These are phyloP conservation scores for Actinostola sp. DNA, from an alignment of 92 coral and sea anemone genomes.

Conservation along the genomic window DNA sequence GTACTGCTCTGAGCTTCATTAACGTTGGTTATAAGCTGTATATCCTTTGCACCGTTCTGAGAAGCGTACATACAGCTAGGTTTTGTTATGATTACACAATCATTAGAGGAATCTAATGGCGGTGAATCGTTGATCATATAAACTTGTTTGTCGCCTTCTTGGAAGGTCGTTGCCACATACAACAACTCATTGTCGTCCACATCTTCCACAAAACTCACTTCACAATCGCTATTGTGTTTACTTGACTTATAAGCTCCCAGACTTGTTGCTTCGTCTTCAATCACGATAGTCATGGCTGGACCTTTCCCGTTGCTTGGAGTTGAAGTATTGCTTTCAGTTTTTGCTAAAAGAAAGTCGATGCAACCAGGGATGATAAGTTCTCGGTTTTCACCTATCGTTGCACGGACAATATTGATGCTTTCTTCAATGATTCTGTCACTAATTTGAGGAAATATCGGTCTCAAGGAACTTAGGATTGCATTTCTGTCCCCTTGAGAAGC, in stretches of 20 bases:
- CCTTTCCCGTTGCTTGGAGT: neutral
- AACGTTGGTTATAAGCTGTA: slow-evolving; percentile 1
- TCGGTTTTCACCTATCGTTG: slow-evolving; percentile 64
- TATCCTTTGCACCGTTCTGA: neutral
- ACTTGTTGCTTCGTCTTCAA: slow-evolving; percentile 22
- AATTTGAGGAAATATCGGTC: slow-evolving; percentile 88
- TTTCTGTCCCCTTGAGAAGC: slow-evolving; percentile 41
- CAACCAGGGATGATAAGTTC: slow-evolving; percentile 65
- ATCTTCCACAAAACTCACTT: neutral
- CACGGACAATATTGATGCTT: slow-evolving; percentile 63
- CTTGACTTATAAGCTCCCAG: neutral
- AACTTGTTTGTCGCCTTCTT: neutral
- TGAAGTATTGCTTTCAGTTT: slow-evolving; percentile 7
- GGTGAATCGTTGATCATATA: slow-evolving; percentile 39
- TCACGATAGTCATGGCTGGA: slow-evolving; percentile 12
- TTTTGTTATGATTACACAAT: neutral
- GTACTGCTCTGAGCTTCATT: slow-evolving; percentile 1
- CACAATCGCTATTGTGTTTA: neutral
- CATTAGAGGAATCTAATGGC: neutral
- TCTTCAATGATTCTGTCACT: slow-evolving; percentile 38
- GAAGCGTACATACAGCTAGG: neutral
- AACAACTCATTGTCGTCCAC: slow-evolving; percentile 59
- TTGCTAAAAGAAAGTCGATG: slow-evolving; percentile 58
- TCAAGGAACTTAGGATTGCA: slow-evolving; percentile 60
- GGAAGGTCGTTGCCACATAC: slow-evolving; percentile 42